These are phyloP conservation scores for Tenthredo livida DNA, from an alignment of 2,888 invertebrate genomes.

Conservation along the genomic window DNA sequence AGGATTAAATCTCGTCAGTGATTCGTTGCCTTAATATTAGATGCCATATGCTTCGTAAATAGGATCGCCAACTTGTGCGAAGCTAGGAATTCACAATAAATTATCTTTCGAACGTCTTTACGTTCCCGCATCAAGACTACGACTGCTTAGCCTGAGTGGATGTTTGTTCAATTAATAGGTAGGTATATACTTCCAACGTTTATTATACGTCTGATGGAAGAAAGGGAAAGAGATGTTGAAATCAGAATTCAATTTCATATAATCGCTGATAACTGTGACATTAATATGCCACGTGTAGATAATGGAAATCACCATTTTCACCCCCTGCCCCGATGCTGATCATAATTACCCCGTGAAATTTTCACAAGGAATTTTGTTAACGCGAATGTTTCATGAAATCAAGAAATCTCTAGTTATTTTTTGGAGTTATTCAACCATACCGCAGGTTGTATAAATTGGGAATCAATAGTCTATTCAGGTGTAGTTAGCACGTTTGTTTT, in stretches of 20 bases:
- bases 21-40: constrained; percentile 28
- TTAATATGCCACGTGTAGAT: neutral
- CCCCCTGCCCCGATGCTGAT: neutral
- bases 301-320: neutral
- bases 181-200: neutral
- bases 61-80: neutral
- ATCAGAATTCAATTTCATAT: neutral
- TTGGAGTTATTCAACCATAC: neutral
- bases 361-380: neutral
- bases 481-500: neutral
- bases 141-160: constrained; percentile 11
- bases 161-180: constrained; percentile 30
- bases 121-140: neutral
- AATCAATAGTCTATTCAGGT: neutral
- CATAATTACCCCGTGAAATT: neutral
- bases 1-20: constrained; percentile 13
- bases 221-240: neutral
- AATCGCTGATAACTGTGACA: neutral
- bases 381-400: neutral
- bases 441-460: neutral
- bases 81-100: constrained; percentile 32
- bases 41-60: neutral
- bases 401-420: neutral
- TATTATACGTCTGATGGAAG: neutral
- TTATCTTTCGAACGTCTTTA: neutral